Evolutionary conservation across 2,113 vertebrate species (phyloP).

Genomic region (Sebastes schlegelii): DNA sequence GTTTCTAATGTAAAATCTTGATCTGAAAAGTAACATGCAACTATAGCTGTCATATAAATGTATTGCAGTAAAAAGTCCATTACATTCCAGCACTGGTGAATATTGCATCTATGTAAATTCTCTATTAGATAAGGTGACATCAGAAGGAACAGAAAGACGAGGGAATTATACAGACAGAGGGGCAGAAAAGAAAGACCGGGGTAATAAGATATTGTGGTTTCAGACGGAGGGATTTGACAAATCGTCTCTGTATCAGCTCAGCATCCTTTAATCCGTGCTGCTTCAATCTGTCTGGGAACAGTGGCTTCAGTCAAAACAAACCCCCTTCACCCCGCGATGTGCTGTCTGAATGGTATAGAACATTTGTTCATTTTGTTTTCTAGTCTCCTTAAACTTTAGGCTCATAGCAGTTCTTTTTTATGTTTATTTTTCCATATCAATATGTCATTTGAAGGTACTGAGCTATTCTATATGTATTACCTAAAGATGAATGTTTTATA

Average conservation of each 20-base stretch:
- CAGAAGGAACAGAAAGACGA: constrained; percentile 11
- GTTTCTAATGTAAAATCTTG: not conserved
- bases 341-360: constrained; percentile 6
- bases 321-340: not conserved
- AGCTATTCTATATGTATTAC: not conserved
- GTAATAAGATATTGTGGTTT: constrained; percentile 61
- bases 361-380: constrained; percentile 15
- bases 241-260: constrained; percentile 73
- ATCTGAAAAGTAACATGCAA: not conserved
- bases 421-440: not conserved
- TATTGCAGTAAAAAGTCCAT: not conserved
- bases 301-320: constrained; percentile 51
- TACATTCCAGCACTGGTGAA: not conserved
- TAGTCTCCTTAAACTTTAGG: not conserved
- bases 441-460: not conserved
- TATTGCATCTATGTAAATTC: not conserved
- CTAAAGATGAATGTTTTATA: not conserved
- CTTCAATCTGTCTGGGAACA: constrained; percentile 73
- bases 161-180: constrained; percentile 31
- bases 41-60: not conserved
- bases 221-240: constrained; percentile 75
- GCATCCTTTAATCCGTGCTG: constrained; percentile 67
- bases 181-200: constrained; percentile 23
- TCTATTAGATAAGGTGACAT: not conserved
- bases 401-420: not conserved